phyloP scores from a whole-genome alignment of 2,797 vertebrate species.

The Gallirallus australis region DNA sequence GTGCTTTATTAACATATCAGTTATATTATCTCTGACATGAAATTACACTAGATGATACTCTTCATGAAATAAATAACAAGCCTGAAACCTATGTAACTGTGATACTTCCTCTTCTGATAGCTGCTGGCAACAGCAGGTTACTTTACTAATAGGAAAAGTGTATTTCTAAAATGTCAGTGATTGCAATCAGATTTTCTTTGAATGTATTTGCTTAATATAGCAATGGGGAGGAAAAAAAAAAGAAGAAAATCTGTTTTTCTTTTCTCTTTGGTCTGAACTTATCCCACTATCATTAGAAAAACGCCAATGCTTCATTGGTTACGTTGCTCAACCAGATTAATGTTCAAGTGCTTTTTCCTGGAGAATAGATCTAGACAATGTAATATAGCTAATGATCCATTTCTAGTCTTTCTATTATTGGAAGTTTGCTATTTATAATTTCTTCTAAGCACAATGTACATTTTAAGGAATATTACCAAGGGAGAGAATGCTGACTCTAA shows the following conservation, averaged over 20 bases:
- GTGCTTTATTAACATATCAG: background rate
- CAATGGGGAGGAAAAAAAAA: background rate
- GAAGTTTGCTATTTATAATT: conserved; percentile 37
- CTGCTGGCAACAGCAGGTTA: background rate
- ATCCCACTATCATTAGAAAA: conserved; percentile 18
- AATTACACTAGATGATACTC: background rate
- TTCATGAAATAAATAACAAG: conserved; percentile 2
- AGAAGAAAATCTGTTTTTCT: background rate
- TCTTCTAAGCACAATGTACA: background rate
- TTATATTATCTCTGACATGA: background rate
- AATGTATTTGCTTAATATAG: conserved; percentile 3
- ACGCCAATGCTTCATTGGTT: background rate
- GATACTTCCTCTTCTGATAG: background rate
- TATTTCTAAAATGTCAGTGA: conserved; percentile 25
- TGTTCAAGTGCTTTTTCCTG: conserved; percentile 13
- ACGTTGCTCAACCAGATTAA: conserved; percentile 28
- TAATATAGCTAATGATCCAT: conserved; percentile 45
- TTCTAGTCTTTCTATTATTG: background rate
- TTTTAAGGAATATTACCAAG: conserved; percentile 2
- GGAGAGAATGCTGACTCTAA: background rate
- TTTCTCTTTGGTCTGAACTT: background rate
- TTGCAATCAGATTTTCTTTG: conserved; percentile 15
- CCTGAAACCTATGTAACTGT: background rate
- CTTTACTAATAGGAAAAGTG: background rate
- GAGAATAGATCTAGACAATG: background rate